Conservation (phyloP, 2,113 vertebrate genomes). For the Albula goreensis region DNA sequence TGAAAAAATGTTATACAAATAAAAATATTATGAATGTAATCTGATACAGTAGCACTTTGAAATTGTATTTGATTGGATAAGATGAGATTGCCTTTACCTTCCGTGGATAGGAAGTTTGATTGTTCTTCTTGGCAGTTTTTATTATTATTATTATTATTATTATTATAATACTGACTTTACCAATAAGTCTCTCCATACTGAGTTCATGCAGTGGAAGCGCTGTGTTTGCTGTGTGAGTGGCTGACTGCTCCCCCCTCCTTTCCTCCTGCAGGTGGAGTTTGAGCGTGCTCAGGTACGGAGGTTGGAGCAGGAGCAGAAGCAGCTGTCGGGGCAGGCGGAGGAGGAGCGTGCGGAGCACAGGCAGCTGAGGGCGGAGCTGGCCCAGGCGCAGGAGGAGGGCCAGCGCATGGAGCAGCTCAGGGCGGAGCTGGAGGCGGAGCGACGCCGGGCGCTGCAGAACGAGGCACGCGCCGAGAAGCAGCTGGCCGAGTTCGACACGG, state of each 20-base stretch:
- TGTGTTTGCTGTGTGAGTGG: not conserved
- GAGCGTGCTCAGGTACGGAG: conserved; percentile 83
- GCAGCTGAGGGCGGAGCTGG: conserved; percentile 75
- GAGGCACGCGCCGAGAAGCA: conserved; percentile 85
- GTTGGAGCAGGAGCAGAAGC: conserved; percentile 84
- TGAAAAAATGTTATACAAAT: too few species aligned
- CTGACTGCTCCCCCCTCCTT: not conserved
- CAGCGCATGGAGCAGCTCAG: conserved; percentile 61
- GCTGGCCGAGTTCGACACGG: conserved; percentile 84
- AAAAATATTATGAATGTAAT: too few species aligned
- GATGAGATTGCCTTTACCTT: too few species aligned
- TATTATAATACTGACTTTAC: too few species aligned
- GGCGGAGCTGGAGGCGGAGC: conserved; percentile 77
- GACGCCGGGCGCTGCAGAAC: conserved; percentile 71
- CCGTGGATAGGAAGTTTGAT: too few species aligned
- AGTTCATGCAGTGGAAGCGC: too few species aligned
- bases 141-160: too few species aligned
- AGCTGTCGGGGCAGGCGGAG: conserved; percentile 78
- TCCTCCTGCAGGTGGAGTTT: conserved; percentile 79
- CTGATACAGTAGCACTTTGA: too few species aligned
- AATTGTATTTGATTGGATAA: too few species aligned
- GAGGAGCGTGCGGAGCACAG: conserved; percentile 73
- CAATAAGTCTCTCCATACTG: too few species aligned
- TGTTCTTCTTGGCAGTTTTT: too few species aligned
- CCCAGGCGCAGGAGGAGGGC: conserved; percentile 73